Base-by-base conservation (phyloP, 2,888 invertebrate genomes). In the Portevinia maculata region DNA sequence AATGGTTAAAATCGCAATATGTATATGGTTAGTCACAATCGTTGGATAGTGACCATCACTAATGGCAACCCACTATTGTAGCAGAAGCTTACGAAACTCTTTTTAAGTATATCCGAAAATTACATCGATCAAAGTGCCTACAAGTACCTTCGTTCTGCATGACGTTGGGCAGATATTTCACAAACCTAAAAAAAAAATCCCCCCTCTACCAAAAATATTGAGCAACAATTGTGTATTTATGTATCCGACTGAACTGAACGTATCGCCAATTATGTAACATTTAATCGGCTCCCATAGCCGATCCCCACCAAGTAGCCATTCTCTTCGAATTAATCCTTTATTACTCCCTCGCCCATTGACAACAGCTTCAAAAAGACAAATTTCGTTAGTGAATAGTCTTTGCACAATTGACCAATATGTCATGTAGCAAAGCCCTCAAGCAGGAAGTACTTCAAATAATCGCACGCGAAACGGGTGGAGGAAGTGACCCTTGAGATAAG, bases 401-500 rank as follows among this genome's bases (percentile, higher is more conserved):
- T 79, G 13, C 50, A 76, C 78, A 83, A 83, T 83, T 57, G 60
- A 67, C 71, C 67, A 76, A 83, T 83, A 76, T 71, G 71, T 76
- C 71, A 83, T 71, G 55, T 60, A 50, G 71, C 46, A 67, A 55
- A 71, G 65, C 83, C 78, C 83, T 78, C 83, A 15, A 78, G 83
- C 83, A 83, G 83, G 83, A 83, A 83, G 78, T 78, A 62, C 83
- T 78, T 32, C 15, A 19, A 52, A 46, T 48, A 79, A 76, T 70
- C 59, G 76, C 76, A 78, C 60, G 71, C 76, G 60, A 67, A 76
- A 60, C 76, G 70, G 70, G 76, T 65, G 81, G 67, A 78, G 83
- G 76, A 83, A 83, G 62, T 83, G 83, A 83, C 78, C 78, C 83
- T 83, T 78, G 65, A 71, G 70, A 73, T 53, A 78, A 65, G 55